Percentiles rank a stretch among this genome's conserved stretches.
Conservation (phyloP, 2,888 invertebrate species). For the Xanthostigma xanthostigma region DNA sequence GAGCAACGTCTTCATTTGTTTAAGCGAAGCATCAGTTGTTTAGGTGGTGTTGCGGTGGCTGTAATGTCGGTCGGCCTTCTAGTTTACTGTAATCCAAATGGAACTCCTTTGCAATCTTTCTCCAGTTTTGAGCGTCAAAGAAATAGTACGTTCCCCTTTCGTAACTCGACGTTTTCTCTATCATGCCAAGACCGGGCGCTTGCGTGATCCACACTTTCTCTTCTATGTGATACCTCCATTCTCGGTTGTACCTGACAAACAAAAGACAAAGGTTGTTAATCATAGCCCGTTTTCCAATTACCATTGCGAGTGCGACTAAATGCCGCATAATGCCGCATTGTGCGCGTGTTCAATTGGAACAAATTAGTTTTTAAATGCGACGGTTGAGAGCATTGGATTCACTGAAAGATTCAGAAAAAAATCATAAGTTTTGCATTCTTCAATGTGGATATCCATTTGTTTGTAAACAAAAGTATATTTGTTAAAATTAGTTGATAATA, state of each 20-base stretch:
- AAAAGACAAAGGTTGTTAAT: neutral
- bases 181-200: constrained; percentile 85
- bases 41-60: constrained; percentile 29
- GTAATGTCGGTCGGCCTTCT: constrained; percentile 79
- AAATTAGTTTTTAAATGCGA: too few relatives aligned
- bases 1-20: too few relatives aligned
- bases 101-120: constrained; percentile 98
- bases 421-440: too few relatives aligned
- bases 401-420: too few relatives aligned
- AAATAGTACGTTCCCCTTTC: constrained; percentile 99
- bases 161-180: constrained; percentile 90
- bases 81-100: constrained; percentile 97
- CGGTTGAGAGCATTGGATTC: too few relatives aligned
- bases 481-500: too few relatives aligned
- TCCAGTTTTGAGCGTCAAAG: constrained; percentile 98
- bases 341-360: too few relatives aligned
- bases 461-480: too few relatives aligned
- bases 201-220: constrained; percentile 99
- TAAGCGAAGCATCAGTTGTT: constrained; percentile 2
- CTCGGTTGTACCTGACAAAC: constrained; percentile 73
- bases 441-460: too few relatives aligned
- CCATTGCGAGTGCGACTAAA: too few relatives aligned
- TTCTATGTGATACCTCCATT: constrained; percentile 99
- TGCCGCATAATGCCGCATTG: too few relatives aligned
- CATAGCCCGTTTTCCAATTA: too few relatives aligned